Base-by-base conservation (phyloP, 1,140 invertebrate genomes). In the Goniozus legneri region DNA sequence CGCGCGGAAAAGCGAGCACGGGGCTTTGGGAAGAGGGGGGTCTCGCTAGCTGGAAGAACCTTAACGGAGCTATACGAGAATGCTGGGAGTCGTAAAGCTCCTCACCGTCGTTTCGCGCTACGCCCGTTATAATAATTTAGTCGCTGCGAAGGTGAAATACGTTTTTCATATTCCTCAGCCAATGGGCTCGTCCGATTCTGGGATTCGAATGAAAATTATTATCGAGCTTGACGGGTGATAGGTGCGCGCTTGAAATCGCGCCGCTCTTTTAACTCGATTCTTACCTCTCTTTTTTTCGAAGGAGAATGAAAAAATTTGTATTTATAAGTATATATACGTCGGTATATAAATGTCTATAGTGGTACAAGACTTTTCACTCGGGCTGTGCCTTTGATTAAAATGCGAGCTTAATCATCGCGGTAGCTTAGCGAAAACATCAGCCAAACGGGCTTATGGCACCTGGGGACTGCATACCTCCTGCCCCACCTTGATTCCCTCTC, bases 321-420 rank as follows among this genome's bases (percentile, higher is more conserved):
- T n/a, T n/a, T n/a, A n/a, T n/a, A n/a, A n/a, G n/a, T n/a, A n/a
- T n/a, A n/a, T n/a, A n/a, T n/a, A n/a, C n/a, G n/a, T n/a, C n/a
- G n/a, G n/a, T n/a, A n/a, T n/a, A n/a, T n/a, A n/a, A n/a, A n/a
- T n/a, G n/a, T n/a, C n/a, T n/a, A n/a, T n/a, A 37, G 55, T 54
- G 54, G 60, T 67, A 71, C 71, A 73, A 70, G 65, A 73, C 65
- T 71, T 71, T 73, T 71, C 68, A 72, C 71, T 72, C 52, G 47
- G 52, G 55, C n/a, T n/a, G n/a, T n/a, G 62, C 56, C 60, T 72
- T 72, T 72, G 71, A 73, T 73, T 72, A 73, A 73, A 73, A 73
- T 72, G 69, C 64, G 62, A 55, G 64, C 64, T 66, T 66, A 66
- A 66, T 66, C 64, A 66, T 66, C 56, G 56, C 60, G n/a, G n/a